Evolutionary conservation across 2,888 invertebrate genomes (phyloP).

Genomic region (Caenorhabditis sinica): DNA sequence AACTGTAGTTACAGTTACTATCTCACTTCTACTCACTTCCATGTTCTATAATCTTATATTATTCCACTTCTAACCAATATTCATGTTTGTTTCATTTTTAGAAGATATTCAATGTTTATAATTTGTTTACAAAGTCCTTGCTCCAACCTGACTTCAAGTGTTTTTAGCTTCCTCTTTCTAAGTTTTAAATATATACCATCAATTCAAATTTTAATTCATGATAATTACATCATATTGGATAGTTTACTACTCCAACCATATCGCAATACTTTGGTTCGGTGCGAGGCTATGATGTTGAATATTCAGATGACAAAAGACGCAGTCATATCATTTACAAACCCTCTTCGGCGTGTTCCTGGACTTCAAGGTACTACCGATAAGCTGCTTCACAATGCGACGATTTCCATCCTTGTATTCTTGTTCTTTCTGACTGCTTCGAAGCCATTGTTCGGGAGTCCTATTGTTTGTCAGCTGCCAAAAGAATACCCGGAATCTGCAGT

Average conservation of each 20-base stretch:
- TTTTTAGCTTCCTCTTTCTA: too few species aligned
- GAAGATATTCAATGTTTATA: not conserved
- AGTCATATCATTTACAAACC: constrained; percentile 9
- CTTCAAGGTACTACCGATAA: constrained; percentile 22
- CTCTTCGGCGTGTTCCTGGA: constrained; percentile 12
- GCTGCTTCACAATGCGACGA: constrained; percentile 25
- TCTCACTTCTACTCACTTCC: constrained; percentile 7
- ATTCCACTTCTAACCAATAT: not conserved
- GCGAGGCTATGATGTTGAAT: too few species aligned
- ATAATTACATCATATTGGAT: too few species aligned
- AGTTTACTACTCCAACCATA: too few species aligned
- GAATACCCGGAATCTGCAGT: constrained; percentile 47
- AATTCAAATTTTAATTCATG: too few species aligned
- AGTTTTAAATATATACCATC: too few species aligned
- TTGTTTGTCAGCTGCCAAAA: constrained; percentile 37
- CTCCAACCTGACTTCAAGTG: too few species aligned
- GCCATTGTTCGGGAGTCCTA: constrained; percentile 45
- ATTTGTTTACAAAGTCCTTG: too few species aligned
- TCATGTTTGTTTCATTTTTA: not conserved
- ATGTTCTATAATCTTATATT: constrained; percentile 10
- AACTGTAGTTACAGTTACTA: not conserved
- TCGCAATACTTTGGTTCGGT: too few species aligned
- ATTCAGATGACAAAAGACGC: constrained; percentile 27
- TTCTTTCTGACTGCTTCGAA: constrained; percentile 24
- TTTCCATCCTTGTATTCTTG: constrained; percentile 26